A percentile compares a stretch with the other conserved stretches of the same genome.
phyloP scores from a whole-genome alignment of 2,113 vertebrate genomes.

The Paedocypris sp. region DNA sequence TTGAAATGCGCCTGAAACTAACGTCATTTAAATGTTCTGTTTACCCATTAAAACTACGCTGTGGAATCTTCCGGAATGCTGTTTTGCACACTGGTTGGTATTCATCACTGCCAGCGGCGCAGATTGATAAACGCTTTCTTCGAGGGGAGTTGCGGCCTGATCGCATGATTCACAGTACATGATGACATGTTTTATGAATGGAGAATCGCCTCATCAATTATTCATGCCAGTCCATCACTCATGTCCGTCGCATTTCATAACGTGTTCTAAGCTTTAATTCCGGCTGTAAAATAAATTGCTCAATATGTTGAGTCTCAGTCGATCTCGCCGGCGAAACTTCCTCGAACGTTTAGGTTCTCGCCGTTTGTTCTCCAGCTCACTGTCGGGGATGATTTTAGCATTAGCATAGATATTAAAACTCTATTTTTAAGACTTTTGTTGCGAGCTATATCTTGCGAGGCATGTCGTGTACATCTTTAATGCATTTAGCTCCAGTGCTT shows the following conservation, averaged over 20 bases:
- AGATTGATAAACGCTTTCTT: neutral
- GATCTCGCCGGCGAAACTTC: conserved; percentile 10
- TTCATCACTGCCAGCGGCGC: conserved; percentile 9
- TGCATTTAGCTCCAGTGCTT: neutral
- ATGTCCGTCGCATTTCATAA: conserved; percentile 7
- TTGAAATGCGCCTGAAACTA: no score
- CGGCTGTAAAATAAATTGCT: conserved; percentile 22
- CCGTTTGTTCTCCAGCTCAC: conserved; percentile 4
- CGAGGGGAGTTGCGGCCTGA: neutral
- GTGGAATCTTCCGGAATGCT: neutral
- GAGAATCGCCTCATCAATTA: conserved; percentile 22
- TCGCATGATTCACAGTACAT: neutral
- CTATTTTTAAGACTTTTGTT: conserved; percentile 13
- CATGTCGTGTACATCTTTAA: conserved; percentile 22
- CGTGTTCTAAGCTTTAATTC: conserved; percentile 21
- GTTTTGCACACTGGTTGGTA: neutral
- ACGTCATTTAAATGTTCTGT: neutral
- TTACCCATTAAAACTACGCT: neutral
- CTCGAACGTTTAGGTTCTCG: neutral
- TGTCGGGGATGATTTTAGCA: conserved; percentile 16
- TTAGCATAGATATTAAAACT: conserved; percentile 39
- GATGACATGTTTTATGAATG: conserved; percentile 17
- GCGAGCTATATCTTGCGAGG: conserved; percentile 3
- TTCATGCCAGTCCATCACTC: conserved; percentile 25
- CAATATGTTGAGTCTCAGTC: conserved; percentile 19